Evolutionary conservation across 2,113 vertebrate genomes (phyloP), one percentile per base, ranked within the genome.

Genomic region (Phasianus colchicus): DNA sequence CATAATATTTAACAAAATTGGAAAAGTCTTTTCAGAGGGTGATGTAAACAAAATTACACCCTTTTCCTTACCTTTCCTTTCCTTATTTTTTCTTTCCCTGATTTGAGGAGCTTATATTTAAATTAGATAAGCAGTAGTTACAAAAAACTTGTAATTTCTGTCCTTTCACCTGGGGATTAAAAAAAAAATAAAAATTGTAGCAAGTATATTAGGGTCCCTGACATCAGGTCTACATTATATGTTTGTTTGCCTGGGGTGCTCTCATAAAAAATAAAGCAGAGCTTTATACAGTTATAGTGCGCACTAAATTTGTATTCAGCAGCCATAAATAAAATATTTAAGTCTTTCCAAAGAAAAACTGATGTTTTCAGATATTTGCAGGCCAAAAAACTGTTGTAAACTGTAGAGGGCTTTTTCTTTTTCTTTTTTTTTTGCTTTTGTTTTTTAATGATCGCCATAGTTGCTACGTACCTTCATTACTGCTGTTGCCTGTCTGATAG

Each of bases 221-320:
- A 95, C 83, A 93, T 95, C 94, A 88, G 86, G 83, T 94, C 88
- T 96, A 52, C 83, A 50, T 90, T 95, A 58, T 66, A 76, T 78
- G 67, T 94, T 96, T 92, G 77, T 96, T 94, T 98, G 95, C 91
- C 93, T 96, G 89, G 83, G 88, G 95, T 95, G 89, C 87, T 95
- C 74, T 97, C 90, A 92, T 96, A 93, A 97, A 97, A 96, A 97
- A 96, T 93, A 96, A 95, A 88, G 34, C 80, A 91, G 86, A 96
- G 75, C 69, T 95, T 97, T 97, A 95, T 94, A 85, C 63, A 94
- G 18, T 95, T 94, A 71, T 22, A 81, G 76, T 74, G 50, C 79
- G 76, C 75, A 91, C 76, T 95, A 92, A 95, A 89, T 95, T 96
- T 95, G 61, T 89, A 72, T 81, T 93, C 70, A 89, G 54, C n/a